phyloP scores from a whole-genome alignment of 2,888 invertebrate genomes.

The Diadromus collaris region DNA sequence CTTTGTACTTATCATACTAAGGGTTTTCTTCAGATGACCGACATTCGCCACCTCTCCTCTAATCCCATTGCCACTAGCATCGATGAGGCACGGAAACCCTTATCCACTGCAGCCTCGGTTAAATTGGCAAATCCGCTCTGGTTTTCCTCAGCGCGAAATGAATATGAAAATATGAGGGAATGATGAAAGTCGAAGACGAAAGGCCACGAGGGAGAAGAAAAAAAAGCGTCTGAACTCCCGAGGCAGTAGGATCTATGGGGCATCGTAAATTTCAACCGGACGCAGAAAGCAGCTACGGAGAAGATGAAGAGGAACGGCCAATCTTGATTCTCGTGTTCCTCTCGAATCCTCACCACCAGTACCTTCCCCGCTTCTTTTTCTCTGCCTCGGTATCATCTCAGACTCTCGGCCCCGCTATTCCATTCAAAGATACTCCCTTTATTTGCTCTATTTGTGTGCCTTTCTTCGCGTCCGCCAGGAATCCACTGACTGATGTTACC shows the following conservation, averaged over 20 bases:
- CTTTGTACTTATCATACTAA: too few species aligned
- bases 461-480: neutral
- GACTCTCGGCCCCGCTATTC: neutral
- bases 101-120: neutral
- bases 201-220: neutral
- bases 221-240: neutral
- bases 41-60: too few species aligned
- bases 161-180: constrained; percentile 35
- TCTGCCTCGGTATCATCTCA: constrained; percentile 6
- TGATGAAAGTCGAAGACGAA: neutral
- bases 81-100: constrained; percentile 15
- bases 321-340: constrained; percentile 39
- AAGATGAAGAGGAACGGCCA: constrained; percentile 39
- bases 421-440: constrained; percentile 22
- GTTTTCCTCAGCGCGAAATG: constrained; percentile 5
- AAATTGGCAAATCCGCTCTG: constrained; percentile 46
- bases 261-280: constrained; percentile 39
- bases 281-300: constrained; percentile 33
- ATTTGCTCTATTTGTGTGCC: neutral
- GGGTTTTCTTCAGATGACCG: too few species aligned
- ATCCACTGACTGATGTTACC: constrained; percentile 5
- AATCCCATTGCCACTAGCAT: constrained; percentile 14
- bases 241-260: neutral
- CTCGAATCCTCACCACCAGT: constrained; percentile 2
- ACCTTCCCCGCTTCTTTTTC: neutral